These are phyloP conservation scores for Numida meleagris DNA, from an alignment of 2,113 vertebrate species.

Conservation along the genomic window DNA sequence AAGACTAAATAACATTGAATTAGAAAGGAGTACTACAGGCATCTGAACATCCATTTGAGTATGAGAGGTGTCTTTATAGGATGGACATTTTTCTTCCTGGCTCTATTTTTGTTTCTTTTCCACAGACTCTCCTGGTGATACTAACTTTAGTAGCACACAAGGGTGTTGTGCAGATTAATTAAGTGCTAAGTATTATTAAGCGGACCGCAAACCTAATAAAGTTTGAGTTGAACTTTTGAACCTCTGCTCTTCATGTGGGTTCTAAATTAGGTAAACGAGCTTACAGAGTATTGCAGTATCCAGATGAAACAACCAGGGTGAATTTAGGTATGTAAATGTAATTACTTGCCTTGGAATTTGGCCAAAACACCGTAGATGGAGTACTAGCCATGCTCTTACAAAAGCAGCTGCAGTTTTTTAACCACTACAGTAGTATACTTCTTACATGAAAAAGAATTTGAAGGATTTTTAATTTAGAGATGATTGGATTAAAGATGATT, in stretches of 20 bases:
- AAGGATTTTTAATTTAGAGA: neutral
- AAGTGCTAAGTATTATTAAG: conserved; percentile 69
- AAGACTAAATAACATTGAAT: neutral
- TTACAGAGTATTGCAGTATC: conserved; percentile 48
- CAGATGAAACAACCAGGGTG: conserved; percentile 49
- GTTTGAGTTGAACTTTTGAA: conserved; percentile 66
- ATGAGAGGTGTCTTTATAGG: neutral
- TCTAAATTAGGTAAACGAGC: conserved; percentile 61
- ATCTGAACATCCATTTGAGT: neutral
- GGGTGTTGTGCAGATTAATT: conserved; percentile 64
- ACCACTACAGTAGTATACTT: neutral
- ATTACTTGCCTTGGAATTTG: conserved; percentile 55
- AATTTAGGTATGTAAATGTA: conserved; percentile 62
- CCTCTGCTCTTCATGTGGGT: conserved; percentile 35
- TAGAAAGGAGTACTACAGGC: neutral
- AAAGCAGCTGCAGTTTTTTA: neutral
- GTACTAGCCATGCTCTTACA: neutral
- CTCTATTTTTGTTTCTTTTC: neutral
- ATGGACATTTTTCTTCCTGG: conserved; percentile 15
- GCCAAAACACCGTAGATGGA: neutral
- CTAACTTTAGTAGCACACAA: conserved; percentile 47
- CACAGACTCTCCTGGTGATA: conserved; percentile 6
- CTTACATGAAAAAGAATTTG: neutral
- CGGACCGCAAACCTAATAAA: conserved; percentile 55
- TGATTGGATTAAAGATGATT: neutral